Conservation (phyloP, 1,140 invertebrate species). For the Aphidius gifuensis region DNA sequence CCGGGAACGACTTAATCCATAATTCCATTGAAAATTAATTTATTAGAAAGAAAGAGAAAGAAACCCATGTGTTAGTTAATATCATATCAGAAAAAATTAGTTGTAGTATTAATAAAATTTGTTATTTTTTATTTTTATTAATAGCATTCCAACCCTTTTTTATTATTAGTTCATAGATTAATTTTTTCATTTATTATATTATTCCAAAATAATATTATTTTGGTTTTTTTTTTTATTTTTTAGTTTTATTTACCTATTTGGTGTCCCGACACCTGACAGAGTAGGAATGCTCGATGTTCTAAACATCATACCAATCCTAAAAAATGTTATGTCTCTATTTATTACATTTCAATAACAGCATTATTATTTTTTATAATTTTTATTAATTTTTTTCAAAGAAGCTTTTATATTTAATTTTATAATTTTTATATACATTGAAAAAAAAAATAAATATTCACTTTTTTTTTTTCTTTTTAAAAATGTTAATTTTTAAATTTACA, state of each 20-base stretch:
- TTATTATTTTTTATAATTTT: too few relatives aligned
- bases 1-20: constrained; percentile 53
- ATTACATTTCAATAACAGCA: not conserved
- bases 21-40: constrained; percentile 12
- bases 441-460: too few relatives aligned
- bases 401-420: too few relatives aligned
- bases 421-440: too few relatives aligned
- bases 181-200: constrained; percentile 1
- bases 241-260: constrained; percentile 69
- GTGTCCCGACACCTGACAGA: constrained; percentile 69
- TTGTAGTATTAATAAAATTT: constrained; percentile 8
- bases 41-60: constrained; percentile 15
- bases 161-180: not conserved
- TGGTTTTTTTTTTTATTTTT: constrained; percentile 24
- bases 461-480: too few relatives aligned
- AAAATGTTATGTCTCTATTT: constrained; percentile 37
- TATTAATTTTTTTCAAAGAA: too few relatives aligned
- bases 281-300: constrained; percentile 85
- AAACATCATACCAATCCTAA: constrained; percentile 61
- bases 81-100: constrained; percentile 5
- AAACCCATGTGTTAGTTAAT: not conserved
- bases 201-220: constrained; percentile 6
- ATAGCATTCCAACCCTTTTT: constrained; percentile 10
- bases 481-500: too few relatives aligned
- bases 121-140: not conserved